A percentile compares a stretch with the other conserved stretches of the same genome.
Conservation (phyloP, 2,113 vertebrate genomes). For the Piprites chloris region DNA sequence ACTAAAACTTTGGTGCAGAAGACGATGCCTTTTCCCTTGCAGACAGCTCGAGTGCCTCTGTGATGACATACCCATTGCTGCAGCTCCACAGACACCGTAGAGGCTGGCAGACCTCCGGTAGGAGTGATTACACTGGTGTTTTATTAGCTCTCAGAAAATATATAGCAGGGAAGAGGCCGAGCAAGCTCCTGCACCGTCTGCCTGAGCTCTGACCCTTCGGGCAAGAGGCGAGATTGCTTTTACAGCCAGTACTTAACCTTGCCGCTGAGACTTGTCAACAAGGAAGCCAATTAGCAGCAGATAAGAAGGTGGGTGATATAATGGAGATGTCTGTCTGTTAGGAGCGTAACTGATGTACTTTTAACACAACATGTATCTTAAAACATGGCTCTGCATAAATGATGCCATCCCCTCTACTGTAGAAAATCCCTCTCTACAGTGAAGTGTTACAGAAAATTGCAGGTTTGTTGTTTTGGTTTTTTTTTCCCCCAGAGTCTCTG, state of each 20-base stretch:
- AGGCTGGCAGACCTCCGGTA: background rate
- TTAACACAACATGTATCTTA: background rate
- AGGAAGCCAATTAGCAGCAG: conserved; percentile 41
- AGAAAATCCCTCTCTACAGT: background rate
- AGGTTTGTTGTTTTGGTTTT: background rate
- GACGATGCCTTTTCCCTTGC: background rate
- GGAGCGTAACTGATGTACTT: background rate
- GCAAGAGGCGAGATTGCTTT: conserved; percentile 11
- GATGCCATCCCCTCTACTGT: background rate
- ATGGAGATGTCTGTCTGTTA: background rate
- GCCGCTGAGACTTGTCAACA: conserved; percentile 35
- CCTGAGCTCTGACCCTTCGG: background rate
- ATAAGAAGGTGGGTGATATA: background rate
- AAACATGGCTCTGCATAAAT: background rate
- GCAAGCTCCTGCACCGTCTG: background rate
- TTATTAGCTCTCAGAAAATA: conserved; percentile 16
- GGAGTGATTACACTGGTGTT: background rate
- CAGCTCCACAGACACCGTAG: accelerated
- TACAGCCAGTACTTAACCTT: conserved; percentile 48
- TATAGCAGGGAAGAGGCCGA: background rate
- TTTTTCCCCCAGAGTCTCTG: background rate
- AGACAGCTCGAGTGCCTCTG: background rate
- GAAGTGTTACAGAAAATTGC: background rate
- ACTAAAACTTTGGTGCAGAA: background rate
- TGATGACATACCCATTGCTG: background rate